A percentile compares a stretch with the other conserved stretches of the same genome.
phyloP scores from a whole-genome alignment of 2,888 invertebrate species.

The Calliopum simillimum region DNA sequence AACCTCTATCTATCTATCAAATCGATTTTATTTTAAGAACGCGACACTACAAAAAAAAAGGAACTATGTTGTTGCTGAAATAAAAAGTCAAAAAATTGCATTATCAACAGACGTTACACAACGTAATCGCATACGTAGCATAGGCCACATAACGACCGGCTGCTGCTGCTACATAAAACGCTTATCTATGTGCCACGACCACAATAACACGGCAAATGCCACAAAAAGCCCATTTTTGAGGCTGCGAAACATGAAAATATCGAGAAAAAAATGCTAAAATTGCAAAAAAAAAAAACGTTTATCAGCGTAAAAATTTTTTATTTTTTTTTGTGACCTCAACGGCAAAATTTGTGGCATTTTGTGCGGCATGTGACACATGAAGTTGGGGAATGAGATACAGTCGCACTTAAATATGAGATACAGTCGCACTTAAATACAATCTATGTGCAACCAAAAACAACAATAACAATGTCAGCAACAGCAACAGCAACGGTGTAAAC shows the following conservation, averaged over 20 bases:
- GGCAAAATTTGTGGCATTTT: slow-evolving; percentile 26
- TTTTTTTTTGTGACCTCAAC: neutral
- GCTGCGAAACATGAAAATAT: no score
- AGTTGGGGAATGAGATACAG: neutral
- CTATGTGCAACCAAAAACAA: neutral
- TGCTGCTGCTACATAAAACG: neutral
- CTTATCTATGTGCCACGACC: slow-evolving; percentile 1
- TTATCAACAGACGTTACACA: slow-evolving; percentile 1
- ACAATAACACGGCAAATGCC: no score
- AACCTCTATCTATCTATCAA: no score
- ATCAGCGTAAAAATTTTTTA: no score
- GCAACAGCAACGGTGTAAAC: neutral
- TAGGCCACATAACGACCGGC: slow-evolving; percentile 17
- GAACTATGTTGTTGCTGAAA: neutral
- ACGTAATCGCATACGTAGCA: slow-evolving; percentile 20
- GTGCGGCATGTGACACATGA: slow-evolving; percentile 10
- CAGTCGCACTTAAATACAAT: slow-evolving; percentile 9
- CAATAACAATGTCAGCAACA: neutral
- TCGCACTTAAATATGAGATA: slow-evolving; percentile 1
- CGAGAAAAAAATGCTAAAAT: no score
- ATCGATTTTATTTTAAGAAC: no score
- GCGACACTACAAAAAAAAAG: no score
- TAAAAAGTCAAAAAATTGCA: slow-evolving; percentile 15
- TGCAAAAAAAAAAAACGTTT: no score
- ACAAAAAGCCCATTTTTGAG: no score